Percentiles rank a stretch among this genome's conserved stretches.
These are phyloP conservation scores for Sarcophaga caerulescens DNA, from an alignment of 2,888 invertebrate species.

Conservation along the genomic window DNA sequence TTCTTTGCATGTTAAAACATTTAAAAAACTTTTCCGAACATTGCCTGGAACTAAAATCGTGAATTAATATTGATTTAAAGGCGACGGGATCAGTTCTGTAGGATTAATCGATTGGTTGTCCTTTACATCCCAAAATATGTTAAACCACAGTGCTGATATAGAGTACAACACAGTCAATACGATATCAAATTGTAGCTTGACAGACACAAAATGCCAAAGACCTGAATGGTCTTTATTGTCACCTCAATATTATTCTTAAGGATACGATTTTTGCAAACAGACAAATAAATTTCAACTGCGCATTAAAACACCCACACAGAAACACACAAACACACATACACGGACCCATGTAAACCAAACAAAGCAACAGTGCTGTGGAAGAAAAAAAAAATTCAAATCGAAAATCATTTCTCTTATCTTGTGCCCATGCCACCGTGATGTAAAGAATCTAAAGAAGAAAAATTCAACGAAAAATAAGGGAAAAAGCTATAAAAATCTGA, in stretches of 20 bases:
- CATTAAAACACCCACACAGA: conserved; percentile 17
- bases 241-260: neutral
- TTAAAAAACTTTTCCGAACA: no score
- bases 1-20: no score
- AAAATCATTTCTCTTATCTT: conserved; percentile 27
- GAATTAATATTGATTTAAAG: no score
- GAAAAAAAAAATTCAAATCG: neutral
- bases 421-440: neutral
- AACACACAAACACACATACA: neutral
- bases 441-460: neutral
- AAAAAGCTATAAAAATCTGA: conserved; percentile 10
- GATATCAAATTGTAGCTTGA: neutral
- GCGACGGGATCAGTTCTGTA: no score
- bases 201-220: conserved; percentile 1
- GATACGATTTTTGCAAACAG: neutral
- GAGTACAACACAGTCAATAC: neutral
- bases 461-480: neutral
- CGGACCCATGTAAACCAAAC: neutral
- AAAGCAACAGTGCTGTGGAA: conserved; percentile 1
- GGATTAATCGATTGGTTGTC: no score
- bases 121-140: no score
- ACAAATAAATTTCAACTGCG: conserved; percentile 15
- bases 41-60: no score
- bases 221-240: conserved; percentile 9
- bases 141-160: neutral